These are phyloP conservation scores for Sinella curviseta DNA, from an alignment of 1,140 invertebrate genomes.

Conservation along the genomic window DNA sequence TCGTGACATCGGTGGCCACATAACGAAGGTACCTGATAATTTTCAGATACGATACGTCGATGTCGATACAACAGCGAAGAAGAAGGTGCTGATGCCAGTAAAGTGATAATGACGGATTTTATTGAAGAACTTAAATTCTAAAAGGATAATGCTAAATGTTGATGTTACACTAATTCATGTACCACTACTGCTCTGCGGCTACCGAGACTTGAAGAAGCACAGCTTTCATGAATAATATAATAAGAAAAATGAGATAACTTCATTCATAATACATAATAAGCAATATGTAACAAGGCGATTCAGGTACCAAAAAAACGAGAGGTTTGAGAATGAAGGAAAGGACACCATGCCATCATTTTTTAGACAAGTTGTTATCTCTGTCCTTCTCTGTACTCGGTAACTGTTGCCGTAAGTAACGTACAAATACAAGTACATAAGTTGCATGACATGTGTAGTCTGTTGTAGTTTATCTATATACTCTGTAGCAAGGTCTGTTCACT, in stretches of 20 bases:
- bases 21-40: background rate
- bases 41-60: no score
- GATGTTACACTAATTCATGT: no score
- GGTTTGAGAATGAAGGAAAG: slow-evolving; percentile 18
- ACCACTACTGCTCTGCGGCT: no score
- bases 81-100: background rate
- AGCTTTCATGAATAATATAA: slow-evolving; percentile 8
- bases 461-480: no score
- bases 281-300: slow-evolving; percentile 19
- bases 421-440: no score
- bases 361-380: background rate
- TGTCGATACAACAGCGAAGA: background rate
- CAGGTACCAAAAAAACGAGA: slow-evolving; percentile 18
- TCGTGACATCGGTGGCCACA: background rate
- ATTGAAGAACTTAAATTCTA: background rate
- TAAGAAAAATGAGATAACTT: background rate
- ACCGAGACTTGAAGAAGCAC: no score
- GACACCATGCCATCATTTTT: background rate
- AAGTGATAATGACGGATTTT: background rate
- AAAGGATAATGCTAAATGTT: background rate
- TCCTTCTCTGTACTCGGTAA: background rate
- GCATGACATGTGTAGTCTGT: no score
- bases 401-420: slow-evolving; percentile 1
- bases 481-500: no score
- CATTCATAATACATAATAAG: background rate